These are phyloP conservation scores for Eristalinus sepulchralis DNA, from an alignment of 2,888 invertebrate genomes.

Conservation along the genomic window DNA sequence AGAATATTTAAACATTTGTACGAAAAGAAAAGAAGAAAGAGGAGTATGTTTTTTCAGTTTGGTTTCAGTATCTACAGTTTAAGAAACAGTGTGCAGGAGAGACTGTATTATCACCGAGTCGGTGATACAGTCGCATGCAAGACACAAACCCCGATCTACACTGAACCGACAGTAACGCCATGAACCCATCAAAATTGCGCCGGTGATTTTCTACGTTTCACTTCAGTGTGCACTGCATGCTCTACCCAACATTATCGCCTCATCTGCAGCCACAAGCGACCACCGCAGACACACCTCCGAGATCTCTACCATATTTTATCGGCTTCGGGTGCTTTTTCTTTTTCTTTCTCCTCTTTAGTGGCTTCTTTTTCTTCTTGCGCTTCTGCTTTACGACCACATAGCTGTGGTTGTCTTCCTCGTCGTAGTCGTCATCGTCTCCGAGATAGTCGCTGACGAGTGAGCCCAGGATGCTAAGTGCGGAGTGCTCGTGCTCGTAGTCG, in stretches of 20 bases:
- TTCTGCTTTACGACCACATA: constrained; percentile 72
- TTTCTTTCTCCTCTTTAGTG: constrained; percentile 74
- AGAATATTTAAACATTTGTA: not conserved
- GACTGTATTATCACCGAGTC: constrained; percentile 32
- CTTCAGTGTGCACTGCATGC: constrained; percentile 5
- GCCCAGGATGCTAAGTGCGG: constrained; percentile 38
- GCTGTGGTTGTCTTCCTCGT: constrained; percentile 43
- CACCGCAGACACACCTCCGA: constrained; percentile 72
- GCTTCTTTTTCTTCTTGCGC: constrained; percentile 73
- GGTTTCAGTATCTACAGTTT: constrained; percentile 33
- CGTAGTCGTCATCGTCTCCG: constrained; percentile 31
- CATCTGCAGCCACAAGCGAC: constrained; percentile 50
- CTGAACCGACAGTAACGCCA: constrained; percentile 6
- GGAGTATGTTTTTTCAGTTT: constrained; percentile 10
- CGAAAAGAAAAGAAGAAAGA: constrained; percentile 41
- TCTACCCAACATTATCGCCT: not conserved
- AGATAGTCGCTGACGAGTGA: constrained; percentile 51
- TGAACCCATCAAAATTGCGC: constrained; percentile 30
- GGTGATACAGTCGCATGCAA: constrained; percentile 55
- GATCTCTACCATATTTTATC: constrained; percentile 80
- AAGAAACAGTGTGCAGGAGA: constrained; percentile 26
- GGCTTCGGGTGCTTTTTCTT: constrained; percentile 78
- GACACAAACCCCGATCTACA: constrained; percentile 45
- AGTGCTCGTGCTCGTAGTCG: constrained; percentile 48
- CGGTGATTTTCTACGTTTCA: constrained; percentile 28